A percentile compares a stretch with the other conserved stretches of the same genome.
Conservation (phyloP, 2,888 invertebrate species). For the Ethmia dodecea region DNA sequence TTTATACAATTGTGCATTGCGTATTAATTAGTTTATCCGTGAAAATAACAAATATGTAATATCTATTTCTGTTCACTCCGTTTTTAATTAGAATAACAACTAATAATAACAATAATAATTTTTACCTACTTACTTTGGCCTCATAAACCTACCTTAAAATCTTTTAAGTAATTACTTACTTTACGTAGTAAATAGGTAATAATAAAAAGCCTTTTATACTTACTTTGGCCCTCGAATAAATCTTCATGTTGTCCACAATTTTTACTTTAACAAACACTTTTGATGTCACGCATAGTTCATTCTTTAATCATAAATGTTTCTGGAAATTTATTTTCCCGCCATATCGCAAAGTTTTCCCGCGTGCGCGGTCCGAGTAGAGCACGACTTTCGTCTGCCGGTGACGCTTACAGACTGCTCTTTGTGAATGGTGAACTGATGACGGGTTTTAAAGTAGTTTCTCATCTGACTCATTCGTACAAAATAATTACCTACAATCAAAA, state of each 20-base stretch:
- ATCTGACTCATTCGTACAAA: constrained; percentile 7
- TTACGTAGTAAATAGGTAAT: constrained; percentile 13
- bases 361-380: constrained; percentile 28
- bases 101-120: no score
- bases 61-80: no score
- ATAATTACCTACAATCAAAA: not conserved
- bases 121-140: no score
- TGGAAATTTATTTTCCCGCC: constrained; percentile 45
- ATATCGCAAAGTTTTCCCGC: constrained; percentile 61
- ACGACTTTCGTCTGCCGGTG: constrained; percentile 36
- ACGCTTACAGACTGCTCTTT: constrained; percentile 41
- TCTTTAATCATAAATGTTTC: not conserved
- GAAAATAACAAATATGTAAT: no score
- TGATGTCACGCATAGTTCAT: constrained; percentile 18
- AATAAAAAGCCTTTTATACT: no score
- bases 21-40: no score
- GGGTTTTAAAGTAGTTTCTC: constrained; percentile 3
- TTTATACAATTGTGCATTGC: no score
- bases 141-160: no score
- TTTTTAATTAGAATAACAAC: no score
- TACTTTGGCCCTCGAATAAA: constrained; percentile 40
- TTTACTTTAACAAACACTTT: constrained; percentile 19
- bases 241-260: constrained; percentile 38
- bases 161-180: no score
- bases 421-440: constrained; percentile 2